Conservation (phyloP, 2,113 vertebrate species). For the Proteles cristata region DNA sequence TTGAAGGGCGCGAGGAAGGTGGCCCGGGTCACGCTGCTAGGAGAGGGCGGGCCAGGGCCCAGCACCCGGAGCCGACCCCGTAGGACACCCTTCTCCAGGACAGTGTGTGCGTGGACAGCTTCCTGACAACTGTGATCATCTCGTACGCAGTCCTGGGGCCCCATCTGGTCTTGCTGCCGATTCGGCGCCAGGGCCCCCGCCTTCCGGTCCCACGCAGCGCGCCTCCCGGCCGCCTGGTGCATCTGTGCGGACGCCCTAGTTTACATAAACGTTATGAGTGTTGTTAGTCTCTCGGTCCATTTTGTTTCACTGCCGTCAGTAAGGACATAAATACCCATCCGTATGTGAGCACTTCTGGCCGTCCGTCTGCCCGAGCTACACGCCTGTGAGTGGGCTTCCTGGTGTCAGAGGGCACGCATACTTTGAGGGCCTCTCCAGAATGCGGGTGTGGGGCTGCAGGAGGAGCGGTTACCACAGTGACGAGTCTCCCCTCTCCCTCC, state of each 20-base stretch:
- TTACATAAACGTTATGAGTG: background rate
- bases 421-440: background rate
- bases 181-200: background rate
- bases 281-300: background rate
- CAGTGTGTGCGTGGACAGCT: background rate
- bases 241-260: background rate
- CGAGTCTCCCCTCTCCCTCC: rapidly evolving
- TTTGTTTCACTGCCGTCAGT: background rate
- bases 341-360: background rate
- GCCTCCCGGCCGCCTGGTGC: background rate
- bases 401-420: background rate
- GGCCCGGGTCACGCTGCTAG: background rate
- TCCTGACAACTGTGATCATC: background rate
- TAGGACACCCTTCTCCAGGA: background rate
- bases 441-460: background rate
- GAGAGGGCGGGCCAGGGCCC: background rate
- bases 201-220: background rate
- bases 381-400: background rate
- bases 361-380: background rate
- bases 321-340: background rate
- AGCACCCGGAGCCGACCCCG: background rate
- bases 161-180: background rate
- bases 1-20: background rate
- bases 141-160: background rate
- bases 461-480: background rate